Conservation (phyloP, 92 coral and sea anemone genomes). For the Palythoa heliodiscus region DNA sequence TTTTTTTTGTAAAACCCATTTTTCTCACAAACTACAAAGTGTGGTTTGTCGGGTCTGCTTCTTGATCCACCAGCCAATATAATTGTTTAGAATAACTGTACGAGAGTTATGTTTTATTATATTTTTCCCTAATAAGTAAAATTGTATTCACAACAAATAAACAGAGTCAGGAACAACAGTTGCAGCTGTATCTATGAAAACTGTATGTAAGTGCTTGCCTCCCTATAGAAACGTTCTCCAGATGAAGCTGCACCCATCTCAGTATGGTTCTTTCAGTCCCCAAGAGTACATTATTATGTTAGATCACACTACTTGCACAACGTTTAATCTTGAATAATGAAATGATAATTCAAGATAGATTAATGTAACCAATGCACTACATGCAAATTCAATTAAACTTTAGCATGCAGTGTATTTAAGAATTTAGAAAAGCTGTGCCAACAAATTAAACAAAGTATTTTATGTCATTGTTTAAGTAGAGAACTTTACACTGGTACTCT, state of each 20-base stretch:
- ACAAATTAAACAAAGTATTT: conserved; percentile 15
- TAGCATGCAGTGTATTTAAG: background rate
- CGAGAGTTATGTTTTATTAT: too few species aligned
- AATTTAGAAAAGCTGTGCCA: conserved; percentile 5
- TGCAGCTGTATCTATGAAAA: conserved; percentile 6
- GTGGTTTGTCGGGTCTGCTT: background rate
- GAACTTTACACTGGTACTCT: background rate
- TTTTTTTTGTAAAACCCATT: background rate
- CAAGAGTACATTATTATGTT: too few species aligned
- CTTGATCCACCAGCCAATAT: background rate
- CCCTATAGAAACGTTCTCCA: background rate
- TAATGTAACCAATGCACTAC: too few species aligned
- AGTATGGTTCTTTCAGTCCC: background rate
- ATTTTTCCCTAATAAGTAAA: background rate
- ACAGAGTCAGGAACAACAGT: conserved; percentile 13
- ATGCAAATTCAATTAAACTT: too few species aligned
- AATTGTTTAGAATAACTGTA: too few species aligned
- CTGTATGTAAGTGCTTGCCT: background rate
- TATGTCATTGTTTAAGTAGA: background rate
- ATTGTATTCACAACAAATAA: conserved; percentile 20
- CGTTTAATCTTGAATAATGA: too few species aligned
- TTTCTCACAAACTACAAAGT: background rate
- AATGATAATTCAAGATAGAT: too few species aligned
- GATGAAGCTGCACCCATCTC: background rate
- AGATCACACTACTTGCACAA: too few species aligned